Evolutionary conservation across 2,113 vertebrate genomes (phyloP).

Genomic region (Lepisosteus oculatus): DNA sequence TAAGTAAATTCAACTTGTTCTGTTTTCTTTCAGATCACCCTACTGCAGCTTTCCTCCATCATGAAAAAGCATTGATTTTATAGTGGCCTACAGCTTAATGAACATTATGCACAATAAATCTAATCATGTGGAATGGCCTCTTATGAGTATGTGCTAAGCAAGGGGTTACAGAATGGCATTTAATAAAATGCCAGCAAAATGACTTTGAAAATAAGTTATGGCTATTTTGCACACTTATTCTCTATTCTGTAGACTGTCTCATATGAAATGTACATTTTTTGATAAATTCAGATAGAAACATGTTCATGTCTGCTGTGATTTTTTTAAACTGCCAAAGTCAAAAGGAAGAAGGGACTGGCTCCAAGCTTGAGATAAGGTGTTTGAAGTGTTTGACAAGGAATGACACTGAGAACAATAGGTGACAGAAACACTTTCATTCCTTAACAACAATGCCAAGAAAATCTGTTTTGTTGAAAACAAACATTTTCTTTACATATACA

Average conservation of each 20-base stretch:
- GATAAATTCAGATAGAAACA: not conserved
- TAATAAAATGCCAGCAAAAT: not conserved
- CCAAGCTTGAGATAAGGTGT: too few relatives aligned
- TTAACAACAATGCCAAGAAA: too few relatives aligned
- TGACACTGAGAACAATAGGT: too few relatives aligned
- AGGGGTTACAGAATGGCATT: too few relatives aligned
- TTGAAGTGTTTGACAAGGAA: too few relatives aligned
- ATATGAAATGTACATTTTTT: not conserved
- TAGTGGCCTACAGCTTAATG: slow-evolving; percentile 13
- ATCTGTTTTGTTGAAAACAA: too few relatives aligned
- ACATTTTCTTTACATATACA: too few relatives aligned
- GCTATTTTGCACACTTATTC: not conserved
- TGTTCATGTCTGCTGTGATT: not conserved
- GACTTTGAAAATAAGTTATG: not conserved
- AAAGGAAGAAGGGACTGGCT: too few relatives aligned
- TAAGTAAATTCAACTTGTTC: slow-evolving; percentile 16
- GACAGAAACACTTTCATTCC: too few relatives aligned
- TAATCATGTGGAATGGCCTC: not conserved
- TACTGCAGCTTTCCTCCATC: slow-evolving; percentile 28
- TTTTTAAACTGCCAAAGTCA: not conserved
- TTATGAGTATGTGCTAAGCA: not conserved
- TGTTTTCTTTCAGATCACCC: slow-evolving; percentile 22
- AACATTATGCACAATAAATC: slow-evolving; percentile 4
- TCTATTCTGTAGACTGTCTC: not conserved
- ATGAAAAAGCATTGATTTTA: slow-evolving; percentile 24